Evolutionary conservation across 2,888 invertebrate species (phyloP), one percentile per base, ranked within the genome.

Genomic region (Drosophila robusta): DNA sequence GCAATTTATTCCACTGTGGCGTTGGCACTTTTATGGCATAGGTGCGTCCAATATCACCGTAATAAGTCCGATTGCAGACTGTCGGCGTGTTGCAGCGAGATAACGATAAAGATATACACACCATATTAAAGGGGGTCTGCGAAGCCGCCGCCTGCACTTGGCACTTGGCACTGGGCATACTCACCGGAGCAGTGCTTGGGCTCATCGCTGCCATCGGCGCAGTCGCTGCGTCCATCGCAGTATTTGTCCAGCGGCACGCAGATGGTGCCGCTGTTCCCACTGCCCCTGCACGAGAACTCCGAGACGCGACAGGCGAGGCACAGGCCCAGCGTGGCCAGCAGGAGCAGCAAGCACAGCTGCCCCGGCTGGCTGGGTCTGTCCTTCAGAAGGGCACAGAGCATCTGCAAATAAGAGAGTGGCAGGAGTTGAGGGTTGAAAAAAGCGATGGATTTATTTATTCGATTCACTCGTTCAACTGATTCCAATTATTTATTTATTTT

Each of bases 1-100:
- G 97, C 88, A 97, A 94, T 82, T 96, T 94, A 87, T 95, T 95
- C 91, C 95, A 95, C 76, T 93, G 92, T 54, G 96, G 95, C 83
- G 95, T 95, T 82, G 95, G 94, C 90, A 97, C 94, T 82, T 94
- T 95, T 91, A 98, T 93, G 87, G 95, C 95, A 93, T 96, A 97
- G 54, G 96, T 96, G 89, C 95, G 95, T 80, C 97, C 97, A 80
- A 95, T 95, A 90, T 96, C 96, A 11, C 97, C 98, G 92, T 97
- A 97, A 93, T 97, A 97, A 54, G 98, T 98, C 90, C 97, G 95
- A 93, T 98, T 98, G 93, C 98, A 98, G 75, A 95, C 95, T 95
- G 85, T 60, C 41, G 34, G 9, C 16, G 18, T 46, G 39, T 29
- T 29, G 16, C 16, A 34, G 73, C 73, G 70, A 66, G 61, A 57